Base-by-base conservation (phyloP, 2,888 invertebrate genomes). In the Gonocerus acuteangulatus region DNA sequence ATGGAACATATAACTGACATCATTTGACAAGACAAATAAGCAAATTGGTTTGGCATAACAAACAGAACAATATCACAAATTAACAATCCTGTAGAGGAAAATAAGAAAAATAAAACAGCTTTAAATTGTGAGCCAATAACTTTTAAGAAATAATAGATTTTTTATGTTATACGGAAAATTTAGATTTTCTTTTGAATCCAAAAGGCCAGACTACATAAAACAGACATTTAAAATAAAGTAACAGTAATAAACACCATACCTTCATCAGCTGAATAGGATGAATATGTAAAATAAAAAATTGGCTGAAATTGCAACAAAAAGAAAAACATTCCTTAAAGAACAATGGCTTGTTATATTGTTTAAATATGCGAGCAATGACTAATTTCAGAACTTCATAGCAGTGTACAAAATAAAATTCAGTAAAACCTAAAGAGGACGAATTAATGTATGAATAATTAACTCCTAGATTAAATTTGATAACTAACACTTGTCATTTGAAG, bases 291-390 rank as follows among this genome's bases (percentile, higher is more conserved):
- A 54, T 42, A 16, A 36, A 42, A 36, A 54, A 54, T 54, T 19
- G 19, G 39, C 42, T 54, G 54, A 54, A 54, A 42, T 54, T 19
- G 13, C 39, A 39, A 39, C 3, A 15, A 21, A 42, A 54, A 22
- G 21, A n/a, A 32, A n/a, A 15, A 15, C 16, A 39, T 54, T 54
- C 42, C 54, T 54, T 54, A 42, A 9, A 54, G 54, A 54, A 54
- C 54, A 54, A 54, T 54, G 54, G 54, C 54, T 54, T 42, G 15
- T 3, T 13, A 6, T 36, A 16, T 4, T 1, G 6, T 32, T 16
- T 49, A n/a, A 34, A 3, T 6, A 27, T n/a, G n/a, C n/a, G n/a
- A n/a, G n/a, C n/a, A n/a, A n/a, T n/a, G n/a, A n/a, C n/a, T n/a
- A n/a, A n/a, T n/a, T n/a, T n/a, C n/a, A 9, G 9, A 27, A 27